Conservation (phyloP, 2,888 invertebrate species). For the Cephus sareptanus region DNA sequence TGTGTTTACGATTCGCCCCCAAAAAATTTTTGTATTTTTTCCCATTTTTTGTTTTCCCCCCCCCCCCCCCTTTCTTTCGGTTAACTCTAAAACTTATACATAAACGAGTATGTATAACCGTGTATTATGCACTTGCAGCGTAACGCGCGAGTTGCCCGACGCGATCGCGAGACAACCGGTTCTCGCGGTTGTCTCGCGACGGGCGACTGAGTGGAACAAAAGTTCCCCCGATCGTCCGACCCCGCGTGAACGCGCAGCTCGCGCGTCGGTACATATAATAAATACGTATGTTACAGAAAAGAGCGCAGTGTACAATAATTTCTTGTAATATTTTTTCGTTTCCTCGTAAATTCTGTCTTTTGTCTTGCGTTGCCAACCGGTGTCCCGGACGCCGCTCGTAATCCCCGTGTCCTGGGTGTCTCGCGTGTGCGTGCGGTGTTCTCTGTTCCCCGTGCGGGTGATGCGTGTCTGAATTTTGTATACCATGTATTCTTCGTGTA, state of each 20-base stretch:
- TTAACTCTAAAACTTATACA: conserved; percentile 8
- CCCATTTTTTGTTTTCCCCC: too few species aligned
- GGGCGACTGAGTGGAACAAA: not conserved
- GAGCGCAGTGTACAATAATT: not conserved
- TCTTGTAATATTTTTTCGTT: not conserved
- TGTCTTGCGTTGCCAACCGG: not conserved
- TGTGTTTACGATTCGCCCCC: conserved; percentile 1
- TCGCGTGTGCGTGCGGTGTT: not conserved
- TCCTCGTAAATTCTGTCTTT: not conserved
- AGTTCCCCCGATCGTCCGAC: not conserved
- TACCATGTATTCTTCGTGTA: not conserved
- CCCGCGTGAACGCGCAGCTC: not conserved
- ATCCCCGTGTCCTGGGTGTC: not conserved
- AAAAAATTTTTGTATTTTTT: not conserved
- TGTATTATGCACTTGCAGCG: conserved; percentile 5
- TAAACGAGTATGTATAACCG: conserved; percentile 7
- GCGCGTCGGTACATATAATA: not conserved
- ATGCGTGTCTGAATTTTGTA: not conserved
- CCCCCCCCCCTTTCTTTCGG: too few species aligned
- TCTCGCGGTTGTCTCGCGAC: not conserved
- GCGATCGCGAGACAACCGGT: not conserved
- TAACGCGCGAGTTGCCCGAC: conserved; percentile 5
- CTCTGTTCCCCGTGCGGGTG: not conserved
- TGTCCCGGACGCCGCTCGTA: not conserved
- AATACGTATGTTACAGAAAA: conserved; percentile 7